Evolutionary conservation across 2,888 invertebrate genomes (phyloP).

Genomic region (Opisthograptis luteolata): DNA sequence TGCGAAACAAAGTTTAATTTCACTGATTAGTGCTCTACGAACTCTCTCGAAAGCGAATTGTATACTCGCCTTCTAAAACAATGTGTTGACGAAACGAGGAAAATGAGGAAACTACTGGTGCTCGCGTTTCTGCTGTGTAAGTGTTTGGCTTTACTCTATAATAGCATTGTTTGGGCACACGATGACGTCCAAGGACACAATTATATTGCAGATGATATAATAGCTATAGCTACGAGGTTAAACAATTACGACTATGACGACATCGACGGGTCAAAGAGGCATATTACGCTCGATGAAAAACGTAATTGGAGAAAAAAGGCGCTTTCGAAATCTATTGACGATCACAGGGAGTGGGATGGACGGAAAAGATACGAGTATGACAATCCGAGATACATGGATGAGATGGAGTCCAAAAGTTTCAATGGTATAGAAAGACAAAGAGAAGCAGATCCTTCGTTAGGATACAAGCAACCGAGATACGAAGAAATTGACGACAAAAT

Average conservation of each 20-base stretch:
- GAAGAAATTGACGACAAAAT: slow-evolving; percentile 56
- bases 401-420: slow-evolving; percentile 53
- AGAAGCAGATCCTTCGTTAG: slow-evolving; percentile 47
- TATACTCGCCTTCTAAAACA: slow-evolving; percentile 47
- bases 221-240: slow-evolving; percentile 55
- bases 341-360: slow-evolving; percentile 63
- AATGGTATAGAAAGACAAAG: slow-evolving; percentile 49
- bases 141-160: slow-evolving; percentile 42
- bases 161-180: slow-evolving; percentile 24
- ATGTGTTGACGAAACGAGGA: slow-evolving; percentile 38
- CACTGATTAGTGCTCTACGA: slow-evolving; percentile 47
- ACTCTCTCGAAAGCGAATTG: slow-evolving; percentile 49
- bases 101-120: slow-evolving; percentile 70
- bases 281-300: slow-evolving; percentile 63
- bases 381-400: slow-evolving; percentile 57
- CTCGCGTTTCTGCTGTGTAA: slow-evolving; percentile 73
- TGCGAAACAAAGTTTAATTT: slow-evolving; percentile 45
- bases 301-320: slow-evolving; percentile 72
- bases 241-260: slow-evolving; percentile 71
- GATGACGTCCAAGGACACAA: slow-evolving; percentile 30
- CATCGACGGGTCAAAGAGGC: slow-evolving; percentile 58
- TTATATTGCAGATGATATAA: slow-evolving; percentile 66
- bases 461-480: slow-evolving; percentile 55
- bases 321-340: slow-evolving; percentile 56
- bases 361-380: slow-evolving; percentile 61